These are phyloP conservation scores for Ametastegia equiseti DNA, from an alignment of 2,888 invertebrate genomes.

Conservation along the genomic window DNA sequence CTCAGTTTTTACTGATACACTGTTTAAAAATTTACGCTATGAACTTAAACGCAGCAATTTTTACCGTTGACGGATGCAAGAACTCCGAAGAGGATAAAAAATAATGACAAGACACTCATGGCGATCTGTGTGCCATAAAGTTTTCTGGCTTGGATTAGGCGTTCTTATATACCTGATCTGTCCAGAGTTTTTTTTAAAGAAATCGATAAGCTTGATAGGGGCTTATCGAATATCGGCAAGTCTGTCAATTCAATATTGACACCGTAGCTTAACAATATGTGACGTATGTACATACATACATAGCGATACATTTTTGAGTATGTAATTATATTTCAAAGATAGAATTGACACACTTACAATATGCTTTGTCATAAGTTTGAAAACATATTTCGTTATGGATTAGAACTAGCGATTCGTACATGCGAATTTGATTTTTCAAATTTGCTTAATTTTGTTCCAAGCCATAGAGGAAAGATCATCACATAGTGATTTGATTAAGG, in stretches of 20 bases:
- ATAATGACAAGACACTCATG: slow-evolving; percentile 8
- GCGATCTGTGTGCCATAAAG: background rate
- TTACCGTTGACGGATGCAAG: background rate
- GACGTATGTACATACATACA: background rate
- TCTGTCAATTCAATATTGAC: background rate
- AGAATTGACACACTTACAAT: background rate
- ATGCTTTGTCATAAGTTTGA: too few relatives aligned
- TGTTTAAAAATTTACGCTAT: background rate
- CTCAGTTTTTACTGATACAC: background rate
- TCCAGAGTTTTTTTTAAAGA: background rate
- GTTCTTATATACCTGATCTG: slow-evolving; percentile 24
- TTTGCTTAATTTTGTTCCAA: too few relatives aligned
- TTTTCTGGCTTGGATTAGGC: background rate
- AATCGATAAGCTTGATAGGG: slow-evolving; percentile 15
- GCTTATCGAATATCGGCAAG: background rate
- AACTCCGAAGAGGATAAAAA: slow-evolving; percentile 9
- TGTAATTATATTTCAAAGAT: too few relatives aligned
- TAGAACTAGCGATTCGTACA: too few relatives aligned
- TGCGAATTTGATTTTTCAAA: too few relatives aligned
- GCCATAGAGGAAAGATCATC: too few relatives aligned
- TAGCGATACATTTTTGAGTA: background rate
- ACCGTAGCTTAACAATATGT: background rate
- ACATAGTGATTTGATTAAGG: too few relatives aligned
- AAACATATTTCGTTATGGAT: too few relatives aligned
- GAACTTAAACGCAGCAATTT: background rate